Percentiles rank a stretch among this genome's conserved stretches.
Conservation (phyloP, 2,113 vertebrate genomes). For the Callocephalon fimbriatum region DNA sequence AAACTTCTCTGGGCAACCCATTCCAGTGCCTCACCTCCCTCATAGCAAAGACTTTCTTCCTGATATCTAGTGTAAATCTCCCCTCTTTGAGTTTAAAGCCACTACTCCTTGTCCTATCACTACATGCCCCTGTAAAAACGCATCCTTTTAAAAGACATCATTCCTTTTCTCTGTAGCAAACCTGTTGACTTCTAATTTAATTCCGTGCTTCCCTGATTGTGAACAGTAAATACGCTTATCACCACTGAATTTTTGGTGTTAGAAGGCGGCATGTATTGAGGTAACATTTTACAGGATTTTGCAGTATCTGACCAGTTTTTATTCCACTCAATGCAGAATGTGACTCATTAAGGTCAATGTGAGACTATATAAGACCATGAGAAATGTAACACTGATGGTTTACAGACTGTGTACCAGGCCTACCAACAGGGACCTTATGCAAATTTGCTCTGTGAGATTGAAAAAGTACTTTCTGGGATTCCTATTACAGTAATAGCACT, state of each 20-base stretch:
- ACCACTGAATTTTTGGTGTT: neutral
- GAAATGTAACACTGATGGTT: neutral
- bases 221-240: neutral
- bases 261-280: neutral
- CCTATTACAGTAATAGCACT: neutral
- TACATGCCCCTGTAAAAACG: neutral
- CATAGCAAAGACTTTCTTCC: neutral
- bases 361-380: neutral
- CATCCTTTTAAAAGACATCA: neutral
- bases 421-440: neutral
- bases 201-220: neutral
- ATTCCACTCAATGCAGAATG: neutral
- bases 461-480: neutral
- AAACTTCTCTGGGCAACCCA: neutral
- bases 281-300: neutral
- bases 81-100: neutral
- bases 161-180: neutral
- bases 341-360: neutral
- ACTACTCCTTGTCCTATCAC: neutral
- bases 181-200: neutral
- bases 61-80: neutral
- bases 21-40: neutral
- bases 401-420: neutral
- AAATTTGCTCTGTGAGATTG: neutral
- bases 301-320: neutral